These are phyloP conservation scores for Baronia brevicornis DNA, from an alignment of 2,888 invertebrate genomes.

Conservation along the genomic window DNA sequence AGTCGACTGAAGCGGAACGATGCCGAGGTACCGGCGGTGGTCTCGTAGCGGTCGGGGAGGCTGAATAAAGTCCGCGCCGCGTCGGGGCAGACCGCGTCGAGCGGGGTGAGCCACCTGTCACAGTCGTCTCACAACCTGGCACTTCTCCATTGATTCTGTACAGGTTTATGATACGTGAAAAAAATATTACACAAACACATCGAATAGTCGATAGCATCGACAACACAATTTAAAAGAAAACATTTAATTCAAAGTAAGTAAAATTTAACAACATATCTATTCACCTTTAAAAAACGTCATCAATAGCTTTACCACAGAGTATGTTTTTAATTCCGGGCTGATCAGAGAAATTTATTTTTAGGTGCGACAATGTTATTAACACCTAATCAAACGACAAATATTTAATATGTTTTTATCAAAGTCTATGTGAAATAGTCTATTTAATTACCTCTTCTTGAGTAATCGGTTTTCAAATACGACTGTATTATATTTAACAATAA, in stretches of 20 bases:
- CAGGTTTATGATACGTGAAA: background rate
- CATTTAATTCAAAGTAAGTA: background rate
- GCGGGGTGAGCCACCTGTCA: constrained; percentile 80
- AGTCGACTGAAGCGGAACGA: constrained; percentile 89
- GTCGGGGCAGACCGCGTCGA: constrained; percentile 88
- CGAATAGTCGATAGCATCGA: constrained; percentile 1
- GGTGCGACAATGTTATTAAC: no score
- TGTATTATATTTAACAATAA: no score
- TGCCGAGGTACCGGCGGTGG: constrained; percentile 80
- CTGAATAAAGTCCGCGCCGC: constrained; percentile 84
- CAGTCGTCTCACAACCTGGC: constrained; percentile 40
- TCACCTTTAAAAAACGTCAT: no score
- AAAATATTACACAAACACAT: constrained; percentile 10
- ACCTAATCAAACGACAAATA: no score
- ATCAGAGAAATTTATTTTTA: no score
- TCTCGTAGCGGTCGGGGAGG: constrained; percentile 84
- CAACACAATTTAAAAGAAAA: background rate
- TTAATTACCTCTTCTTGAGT: no score
- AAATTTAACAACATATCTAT: background rate
- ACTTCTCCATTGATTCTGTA: constrained; percentile 63
- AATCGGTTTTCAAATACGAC: no score
- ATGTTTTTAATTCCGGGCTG: no score
- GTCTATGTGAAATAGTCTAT: no score
- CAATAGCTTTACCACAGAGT: background rate
- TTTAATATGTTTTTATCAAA: no score